Conservation (phyloP, 2,113 vertebrate species). For the Percina caprodes region DNA sequence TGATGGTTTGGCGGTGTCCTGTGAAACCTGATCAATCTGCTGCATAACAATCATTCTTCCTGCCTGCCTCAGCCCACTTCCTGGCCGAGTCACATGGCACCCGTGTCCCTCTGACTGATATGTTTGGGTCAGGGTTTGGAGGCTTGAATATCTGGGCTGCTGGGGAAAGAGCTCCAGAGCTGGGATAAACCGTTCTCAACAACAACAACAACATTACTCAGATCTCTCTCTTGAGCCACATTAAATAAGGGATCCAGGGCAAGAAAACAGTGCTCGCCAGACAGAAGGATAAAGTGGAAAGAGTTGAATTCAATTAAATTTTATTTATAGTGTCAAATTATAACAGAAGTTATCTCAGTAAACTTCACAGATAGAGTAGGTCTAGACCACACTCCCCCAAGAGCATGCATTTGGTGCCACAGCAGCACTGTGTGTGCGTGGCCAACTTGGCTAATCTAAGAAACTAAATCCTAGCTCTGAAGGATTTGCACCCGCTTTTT, state of each 20-base stretch:
- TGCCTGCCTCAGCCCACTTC: constrained; percentile 62
- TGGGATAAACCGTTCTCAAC: constrained; percentile 50
- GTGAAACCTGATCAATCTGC: constrained; percentile 74
- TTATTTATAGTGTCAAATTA: too few species aligned
- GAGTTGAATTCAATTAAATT: neutral
- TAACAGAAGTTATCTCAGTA: too few species aligned
- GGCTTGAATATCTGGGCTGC: constrained; percentile 67
- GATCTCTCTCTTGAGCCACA: constrained; percentile 63
- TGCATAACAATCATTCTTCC: constrained; percentile 69
- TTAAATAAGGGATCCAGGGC: constrained; percentile 58
- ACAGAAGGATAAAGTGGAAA: constrained; percentile 49
- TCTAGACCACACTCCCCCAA: too few species aligned
- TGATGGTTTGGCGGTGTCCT: constrained; percentile 66
- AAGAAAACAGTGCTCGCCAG: constrained; percentile 24
- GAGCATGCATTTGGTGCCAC: too few species aligned
- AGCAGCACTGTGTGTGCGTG: neutral
- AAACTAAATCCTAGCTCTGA: constrained; percentile 8
- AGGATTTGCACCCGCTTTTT: constrained; percentile 57
- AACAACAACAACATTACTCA: constrained; percentile 73
- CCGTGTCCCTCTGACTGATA: constrained; percentile 72
- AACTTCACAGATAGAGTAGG: too few species aligned
- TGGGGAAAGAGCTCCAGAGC: constrained; percentile 45
- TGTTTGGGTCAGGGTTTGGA: constrained; percentile 72
- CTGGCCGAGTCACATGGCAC: constrained; percentile 68
- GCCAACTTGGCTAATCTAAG: constrained; percentile 26